These are phyloP conservation scores for Vollenhovia emeryi DNA, from an alignment of 1,140 invertebrate species.

Conservation along the genomic window DNA sequence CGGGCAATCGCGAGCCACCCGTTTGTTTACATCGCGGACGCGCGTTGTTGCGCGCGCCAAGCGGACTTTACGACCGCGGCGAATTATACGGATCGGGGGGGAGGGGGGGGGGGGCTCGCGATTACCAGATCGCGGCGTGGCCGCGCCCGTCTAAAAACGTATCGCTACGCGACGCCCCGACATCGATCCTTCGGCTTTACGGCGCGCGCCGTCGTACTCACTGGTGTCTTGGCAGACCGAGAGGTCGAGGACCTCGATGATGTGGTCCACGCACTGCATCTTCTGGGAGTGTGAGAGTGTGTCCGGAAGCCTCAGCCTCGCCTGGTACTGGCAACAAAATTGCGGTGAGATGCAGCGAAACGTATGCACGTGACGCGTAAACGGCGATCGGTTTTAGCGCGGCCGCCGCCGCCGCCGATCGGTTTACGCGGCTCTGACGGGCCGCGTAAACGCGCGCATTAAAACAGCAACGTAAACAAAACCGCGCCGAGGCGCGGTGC, in stretches of 20 bases:
- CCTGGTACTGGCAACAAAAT: conserved; percentile 80
- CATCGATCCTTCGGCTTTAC: conserved; percentile 36
- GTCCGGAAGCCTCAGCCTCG: conserved; percentile 89
- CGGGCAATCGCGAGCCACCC: neutral
- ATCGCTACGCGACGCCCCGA: neutral
- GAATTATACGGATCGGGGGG: no score
- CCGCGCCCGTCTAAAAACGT: conserved; percentile 27
- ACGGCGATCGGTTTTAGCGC: conserved; percentile 12
- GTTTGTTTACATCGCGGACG: conserved; percentile 5
- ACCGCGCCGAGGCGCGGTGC: neutral
- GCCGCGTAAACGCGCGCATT: conserved; percentile 51
- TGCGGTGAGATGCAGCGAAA: neutral
- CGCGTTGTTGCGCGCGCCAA: neutral
- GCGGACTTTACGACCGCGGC: neutral
- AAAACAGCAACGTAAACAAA: conserved; percentile 70
- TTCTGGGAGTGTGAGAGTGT: conserved; percentile 91
- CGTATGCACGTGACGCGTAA: neutral
- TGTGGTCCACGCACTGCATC: conserved; percentile 92
- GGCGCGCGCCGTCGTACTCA: conserved; percentile 81
- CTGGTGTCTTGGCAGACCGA: conserved; percentile 92
- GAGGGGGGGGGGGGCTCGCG: no score
- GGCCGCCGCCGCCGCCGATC: conserved; percentile 6
- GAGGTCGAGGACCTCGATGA: conserved; percentile 92
- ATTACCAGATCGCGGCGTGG: neutral
- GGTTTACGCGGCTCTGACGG: conserved; percentile 57